Percentiles rank a stretch among this genome's conserved stretches.
Evolutionary conservation across 2,113 vertebrate genomes (phyloP).

Genomic region (Gobius niger): DNA sequence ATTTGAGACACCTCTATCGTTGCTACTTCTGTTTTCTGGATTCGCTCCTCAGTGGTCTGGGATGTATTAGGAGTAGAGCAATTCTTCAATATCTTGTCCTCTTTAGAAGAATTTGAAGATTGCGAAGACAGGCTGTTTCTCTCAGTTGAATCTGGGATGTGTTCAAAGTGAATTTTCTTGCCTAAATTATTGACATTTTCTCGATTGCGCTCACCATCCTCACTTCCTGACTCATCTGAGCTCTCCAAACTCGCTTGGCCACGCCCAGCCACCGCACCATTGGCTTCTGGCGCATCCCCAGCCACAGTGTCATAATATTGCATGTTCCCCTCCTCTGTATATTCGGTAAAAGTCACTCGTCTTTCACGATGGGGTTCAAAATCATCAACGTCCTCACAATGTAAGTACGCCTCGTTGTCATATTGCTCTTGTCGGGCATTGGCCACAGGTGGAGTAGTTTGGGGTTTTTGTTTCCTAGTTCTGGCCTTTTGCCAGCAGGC

Average conservation of each 20-base stretch:
- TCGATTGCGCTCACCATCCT: conserved; percentile 9
- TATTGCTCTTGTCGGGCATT: conserved; percentile 56
- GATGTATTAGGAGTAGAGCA: conserved; percentile 5
- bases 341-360: conserved; percentile 60
- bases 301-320: conserved; percentile 67
- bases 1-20: conserved; percentile 11
- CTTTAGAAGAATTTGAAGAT: conserved; percentile 55
- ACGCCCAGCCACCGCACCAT: conserved; percentile 14
- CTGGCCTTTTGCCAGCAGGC: conserved; percentile 66
- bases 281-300: conserved; percentile 14
- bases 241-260: neutral
- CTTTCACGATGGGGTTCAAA: conserved; percentile 41
- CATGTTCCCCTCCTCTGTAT: conserved; percentile 20
- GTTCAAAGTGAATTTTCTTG: conserved; percentile 52
- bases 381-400: conserved; percentile 32
- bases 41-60: conserved; percentile 14
- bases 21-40: conserved; percentile 46
- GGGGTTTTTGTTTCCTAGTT: conserved; percentile 37
- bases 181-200: neutral
- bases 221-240: conserved; percentile 36
- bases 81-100: conserved; percentile 1
- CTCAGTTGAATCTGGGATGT: conserved; percentile 50
- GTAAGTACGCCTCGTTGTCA: conserved; percentile 78
- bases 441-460: neutral
- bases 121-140: conserved; percentile 49